Conservation (phyloP, 2,888 invertebrate genomes). For the Seira musarum region DNA sequence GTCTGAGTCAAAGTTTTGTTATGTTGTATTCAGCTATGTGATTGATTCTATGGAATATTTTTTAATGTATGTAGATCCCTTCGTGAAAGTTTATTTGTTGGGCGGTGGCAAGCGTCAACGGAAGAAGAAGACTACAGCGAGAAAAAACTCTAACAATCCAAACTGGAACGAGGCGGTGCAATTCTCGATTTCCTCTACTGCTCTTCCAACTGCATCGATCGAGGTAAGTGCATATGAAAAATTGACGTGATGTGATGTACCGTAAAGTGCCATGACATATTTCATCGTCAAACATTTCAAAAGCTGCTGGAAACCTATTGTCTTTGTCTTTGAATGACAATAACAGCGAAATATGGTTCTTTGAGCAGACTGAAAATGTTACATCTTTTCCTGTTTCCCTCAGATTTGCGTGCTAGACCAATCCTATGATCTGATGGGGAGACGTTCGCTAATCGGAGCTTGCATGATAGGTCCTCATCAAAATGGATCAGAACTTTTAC, state of each 20-base stretch:
- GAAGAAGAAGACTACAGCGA: slow-evolving; percentile 89
- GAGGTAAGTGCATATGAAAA: slow-evolving; percentile 77
- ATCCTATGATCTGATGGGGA: slow-evolving; percentile 78
- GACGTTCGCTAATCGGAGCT: slow-evolving; percentile 79
- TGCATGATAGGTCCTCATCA: slow-evolving; percentile 83
- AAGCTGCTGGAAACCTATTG: too few relatives aligned
- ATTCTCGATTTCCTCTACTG: slow-evolving; percentile 85
- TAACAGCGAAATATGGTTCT: too few relatives aligned
- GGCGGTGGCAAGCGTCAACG: slow-evolving; percentile 89
- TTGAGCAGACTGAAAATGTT: too few relatives aligned
- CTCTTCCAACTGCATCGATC: slow-evolving; percentile 84
- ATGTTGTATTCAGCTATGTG: too few relatives aligned
- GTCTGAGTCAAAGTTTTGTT: too few relatives aligned
- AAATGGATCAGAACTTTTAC: slow-evolving; percentile 81
- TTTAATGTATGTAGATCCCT: slow-evolving; percentile 85
- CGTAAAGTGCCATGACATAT: background rate
- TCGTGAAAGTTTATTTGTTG: slow-evolving; percentile 88
- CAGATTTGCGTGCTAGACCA: slow-evolving; percentile 78
- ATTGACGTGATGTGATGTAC: background rate
- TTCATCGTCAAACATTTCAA: too few relatives aligned
- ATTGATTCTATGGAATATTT: too few relatives aligned
- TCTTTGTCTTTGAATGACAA: too few relatives aligned
- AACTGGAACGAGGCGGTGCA: slow-evolving; percentile 94
- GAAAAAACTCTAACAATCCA: slow-evolving; percentile 83
- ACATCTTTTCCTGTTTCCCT: background rate